Conservation (phyloP, 2,797 vertebrate genomes). For the Ptychobarbus kaznakovi region DNA sequence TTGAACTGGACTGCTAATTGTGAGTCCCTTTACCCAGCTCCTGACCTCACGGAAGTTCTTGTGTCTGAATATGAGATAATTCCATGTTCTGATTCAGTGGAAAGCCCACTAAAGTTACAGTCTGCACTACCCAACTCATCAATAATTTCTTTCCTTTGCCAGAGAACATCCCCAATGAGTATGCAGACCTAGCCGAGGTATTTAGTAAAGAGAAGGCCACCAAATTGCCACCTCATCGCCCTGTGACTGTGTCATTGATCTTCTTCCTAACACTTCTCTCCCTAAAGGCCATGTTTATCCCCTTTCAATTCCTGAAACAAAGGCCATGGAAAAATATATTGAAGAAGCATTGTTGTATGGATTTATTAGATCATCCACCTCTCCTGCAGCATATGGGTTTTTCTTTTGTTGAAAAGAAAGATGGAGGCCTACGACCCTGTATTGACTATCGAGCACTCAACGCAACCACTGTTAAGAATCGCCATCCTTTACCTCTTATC, state of each 20-base stretch:
- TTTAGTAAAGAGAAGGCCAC: conserved; percentile 15
- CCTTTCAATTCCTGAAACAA: background rate
- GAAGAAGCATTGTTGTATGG: background rate
- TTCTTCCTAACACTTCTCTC: background rate
- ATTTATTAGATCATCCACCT: too few species aligned
- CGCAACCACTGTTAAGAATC: background rate
- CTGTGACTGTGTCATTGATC: conserved; percentile 5
- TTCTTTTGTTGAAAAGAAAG: conserved; percentile 17
- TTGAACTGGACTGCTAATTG: background rate
- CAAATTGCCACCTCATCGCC: background rate
- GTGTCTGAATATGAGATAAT: background rate
- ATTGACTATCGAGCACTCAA: conserved; percentile 22
- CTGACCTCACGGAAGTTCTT: background rate
- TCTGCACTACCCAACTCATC: background rate
- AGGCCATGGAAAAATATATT: conserved; percentile 20
- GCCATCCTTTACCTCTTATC: conserved; percentile 1
- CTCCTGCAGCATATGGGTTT: background rate
- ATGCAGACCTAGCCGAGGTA: background rate
- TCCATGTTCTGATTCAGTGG: background rate
- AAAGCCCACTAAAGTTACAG: background rate
- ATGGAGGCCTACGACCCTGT: background rate
- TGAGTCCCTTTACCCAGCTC: background rate
- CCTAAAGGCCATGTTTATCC: background rate
- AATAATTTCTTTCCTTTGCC: background rate
- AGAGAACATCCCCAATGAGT: background rate